phyloP scores from a whole-genome alignment of 2,797 vertebrate species.

The Synanceia verrucosa region DNA sequence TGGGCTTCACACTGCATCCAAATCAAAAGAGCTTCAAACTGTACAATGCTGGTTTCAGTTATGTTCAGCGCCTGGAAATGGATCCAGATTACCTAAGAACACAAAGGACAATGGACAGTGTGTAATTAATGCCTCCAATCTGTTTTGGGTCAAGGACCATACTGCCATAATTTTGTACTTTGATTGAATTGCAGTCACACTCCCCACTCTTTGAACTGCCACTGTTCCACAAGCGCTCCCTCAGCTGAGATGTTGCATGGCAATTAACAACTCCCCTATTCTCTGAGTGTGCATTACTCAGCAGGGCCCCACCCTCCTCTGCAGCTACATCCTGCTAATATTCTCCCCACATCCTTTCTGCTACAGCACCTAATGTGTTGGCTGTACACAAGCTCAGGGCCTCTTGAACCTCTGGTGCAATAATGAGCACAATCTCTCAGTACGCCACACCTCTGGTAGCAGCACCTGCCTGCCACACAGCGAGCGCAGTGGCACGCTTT shows the following conservation, averaged over 20 bases:
- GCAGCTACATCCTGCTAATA: conserved; percentile 29
- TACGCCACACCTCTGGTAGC: conserved; percentile 41
- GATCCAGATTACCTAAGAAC: conserved; percentile 1
- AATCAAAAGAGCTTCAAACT: conserved; percentile 18
- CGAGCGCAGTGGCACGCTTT: conserved; percentile 13
- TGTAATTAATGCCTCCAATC: conserved; percentile 64
- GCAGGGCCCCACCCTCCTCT: conserved; percentile 23
- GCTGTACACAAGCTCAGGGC: conserved; percentile 30
- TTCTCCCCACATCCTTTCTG: conserved; percentile 18
- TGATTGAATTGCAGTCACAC: conserved; percentile 65
- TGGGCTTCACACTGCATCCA: not conserved
- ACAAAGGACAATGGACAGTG: conserved; percentile 20
- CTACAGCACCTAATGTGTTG: conserved; percentile 17
- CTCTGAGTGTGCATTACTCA: conserved; percentile 37
- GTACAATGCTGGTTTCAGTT: not conserved
- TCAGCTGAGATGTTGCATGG: conserved; percentile 60
- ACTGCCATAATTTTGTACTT: conserved; percentile 52
- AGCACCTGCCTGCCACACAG: conserved; percentile 45
- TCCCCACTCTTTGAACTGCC: conserved; percentile 60
- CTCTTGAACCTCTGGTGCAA: conserved; percentile 30
- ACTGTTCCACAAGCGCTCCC: conserved; percentile 57
- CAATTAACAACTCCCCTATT: conserved; percentile 67
- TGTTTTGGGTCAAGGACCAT: conserved; percentile 63
- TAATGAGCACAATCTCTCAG: conserved; percentile 50
- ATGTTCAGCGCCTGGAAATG: conserved; percentile 3